These are phyloP conservation scores for Drosophila funebris DNA, from an alignment of 1,140 invertebrate genomes.

Conservation along the genomic window DNA sequence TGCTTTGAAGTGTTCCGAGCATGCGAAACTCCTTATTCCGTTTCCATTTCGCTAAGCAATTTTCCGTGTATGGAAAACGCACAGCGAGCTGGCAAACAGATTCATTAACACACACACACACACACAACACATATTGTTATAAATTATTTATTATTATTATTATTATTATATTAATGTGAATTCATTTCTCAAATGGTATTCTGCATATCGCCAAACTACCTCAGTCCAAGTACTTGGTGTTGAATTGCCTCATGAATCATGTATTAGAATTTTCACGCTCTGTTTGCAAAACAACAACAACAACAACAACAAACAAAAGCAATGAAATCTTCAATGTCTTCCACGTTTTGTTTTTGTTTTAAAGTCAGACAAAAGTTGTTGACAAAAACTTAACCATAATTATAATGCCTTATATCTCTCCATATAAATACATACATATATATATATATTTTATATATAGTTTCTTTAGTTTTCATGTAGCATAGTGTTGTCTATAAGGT, in stretches of 20 bases:
- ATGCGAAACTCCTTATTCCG: constrained; percentile 43
- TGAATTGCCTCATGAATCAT: constrained; percentile 77
- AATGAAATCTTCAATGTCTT: constrained; percentile 56
- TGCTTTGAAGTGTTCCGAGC: constrained; percentile 65
- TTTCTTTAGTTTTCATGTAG: constrained; percentile 28
- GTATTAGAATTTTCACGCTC: constrained; percentile 51
- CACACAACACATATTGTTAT: constrained; percentile 62
- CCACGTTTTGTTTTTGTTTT: constrained; percentile 33
- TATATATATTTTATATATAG: too few relatives aligned
- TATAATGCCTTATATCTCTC: constrained; percentile 48
- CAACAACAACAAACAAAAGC: constrained; percentile 32
- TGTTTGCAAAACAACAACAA: constrained; percentile 55
- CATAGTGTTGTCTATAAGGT: constrained; percentile 17
- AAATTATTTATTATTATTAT: constrained; percentile 80
- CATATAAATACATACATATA: too few relatives aligned
- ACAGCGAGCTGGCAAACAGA: constrained; percentile 31
- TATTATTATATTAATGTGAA: constrained; percentile 56
- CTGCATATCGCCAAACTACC: constrained; percentile 72
- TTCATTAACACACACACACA: constrained; percentile 34
- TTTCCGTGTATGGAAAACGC: constrained; percentile 14
- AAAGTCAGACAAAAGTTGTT: constrained; percentile 14
- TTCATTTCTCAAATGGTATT: constrained; percentile 64
- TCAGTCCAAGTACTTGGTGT: constrained; percentile 80
- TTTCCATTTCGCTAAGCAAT: constrained; percentile 1
- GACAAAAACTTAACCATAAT: constrained; percentile 46